Evolutionary conservation across 30 jellyfish, hydroid and myxozoan species (phyloP).

Genomic region (Hydractinia echinata): DNA sequence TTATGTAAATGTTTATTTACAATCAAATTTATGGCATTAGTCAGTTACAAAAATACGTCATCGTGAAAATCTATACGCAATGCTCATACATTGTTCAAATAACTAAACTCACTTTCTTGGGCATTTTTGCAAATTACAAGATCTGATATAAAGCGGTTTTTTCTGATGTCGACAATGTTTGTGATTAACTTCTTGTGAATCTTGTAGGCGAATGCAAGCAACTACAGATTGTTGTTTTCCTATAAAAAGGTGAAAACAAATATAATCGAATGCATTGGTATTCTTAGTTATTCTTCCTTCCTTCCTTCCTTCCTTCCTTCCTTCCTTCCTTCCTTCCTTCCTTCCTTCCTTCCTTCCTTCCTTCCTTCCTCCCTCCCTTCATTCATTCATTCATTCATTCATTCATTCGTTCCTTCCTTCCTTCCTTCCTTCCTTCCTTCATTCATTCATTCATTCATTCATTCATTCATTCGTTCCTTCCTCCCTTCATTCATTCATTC

Average conservation of each 20-base stretch:
- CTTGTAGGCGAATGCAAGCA: constrained; percentile 11
- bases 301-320: background rate
- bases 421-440: too few relatives aligned
- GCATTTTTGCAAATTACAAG: constrained; percentile 17
- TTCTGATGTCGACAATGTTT: constrained; percentile 1
- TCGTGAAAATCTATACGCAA: background rate
- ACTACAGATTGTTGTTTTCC: constrained; percentile 31
- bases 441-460: background rate
- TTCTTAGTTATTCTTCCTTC: background rate
- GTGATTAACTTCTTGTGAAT: background rate
- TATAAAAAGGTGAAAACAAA: background rate
- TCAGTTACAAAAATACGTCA: background rate
- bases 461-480: background rate
- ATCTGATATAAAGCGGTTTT: constrained; percentile 18
- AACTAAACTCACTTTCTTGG: background rate
- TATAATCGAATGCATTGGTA: background rate
- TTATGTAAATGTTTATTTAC: too few relatives aligned
- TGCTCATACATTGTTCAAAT: background rate
- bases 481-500: too few relatives aligned
- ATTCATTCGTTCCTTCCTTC: background rate
- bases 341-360: too few relatives aligned
- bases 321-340: too few relatives aligned
- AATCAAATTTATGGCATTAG: background rate
- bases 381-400: background rate
- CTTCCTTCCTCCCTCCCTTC: background rate